Percentiles rank a stretch among this genome's conserved stretches.
These are phyloP conservation scores for Eira barbara DNA, from an alignment of 2,113 vertebrate genomes.

Conservation along the genomic window DNA sequence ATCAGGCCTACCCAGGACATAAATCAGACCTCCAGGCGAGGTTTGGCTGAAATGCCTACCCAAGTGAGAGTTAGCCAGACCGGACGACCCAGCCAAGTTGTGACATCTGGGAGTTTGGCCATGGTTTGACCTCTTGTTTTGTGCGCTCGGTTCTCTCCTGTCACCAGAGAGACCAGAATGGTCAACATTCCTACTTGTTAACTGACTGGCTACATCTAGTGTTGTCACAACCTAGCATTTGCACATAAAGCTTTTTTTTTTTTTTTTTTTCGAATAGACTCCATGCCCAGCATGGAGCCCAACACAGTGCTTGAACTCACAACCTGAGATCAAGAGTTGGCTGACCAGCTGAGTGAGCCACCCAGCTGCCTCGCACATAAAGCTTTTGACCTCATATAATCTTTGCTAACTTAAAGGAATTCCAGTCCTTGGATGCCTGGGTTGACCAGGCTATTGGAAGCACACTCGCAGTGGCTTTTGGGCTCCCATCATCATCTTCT, in stretches of 20 bases:
- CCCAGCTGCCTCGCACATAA: not conserved
- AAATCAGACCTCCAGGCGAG: not conserved
- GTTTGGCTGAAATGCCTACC: not conserved
- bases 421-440: not conserved
- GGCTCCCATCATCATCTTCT: not conserved
- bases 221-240: not conserved
- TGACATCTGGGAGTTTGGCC: not conserved
- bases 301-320: not conserved
- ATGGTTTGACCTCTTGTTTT: not conserved
- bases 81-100: fast-evolving
- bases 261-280: not conserved
- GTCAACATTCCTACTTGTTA: not conserved
- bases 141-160: not conserved
- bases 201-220: not conserved
- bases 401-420: not conserved
- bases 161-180: not conserved
- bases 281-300: not conserved
- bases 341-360: not conserved
- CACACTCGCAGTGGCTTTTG: not conserved
- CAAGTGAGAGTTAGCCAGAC: not conserved
- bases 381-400: not conserved
- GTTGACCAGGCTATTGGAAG: not conserved
- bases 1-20: not conserved
- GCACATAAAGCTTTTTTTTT: not conserved
- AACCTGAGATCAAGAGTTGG: not conserved